Evolutionary conservation across 2,888 invertebrate genomes (phyloP).

Genomic region (Tetropium fuscum): DNA sequence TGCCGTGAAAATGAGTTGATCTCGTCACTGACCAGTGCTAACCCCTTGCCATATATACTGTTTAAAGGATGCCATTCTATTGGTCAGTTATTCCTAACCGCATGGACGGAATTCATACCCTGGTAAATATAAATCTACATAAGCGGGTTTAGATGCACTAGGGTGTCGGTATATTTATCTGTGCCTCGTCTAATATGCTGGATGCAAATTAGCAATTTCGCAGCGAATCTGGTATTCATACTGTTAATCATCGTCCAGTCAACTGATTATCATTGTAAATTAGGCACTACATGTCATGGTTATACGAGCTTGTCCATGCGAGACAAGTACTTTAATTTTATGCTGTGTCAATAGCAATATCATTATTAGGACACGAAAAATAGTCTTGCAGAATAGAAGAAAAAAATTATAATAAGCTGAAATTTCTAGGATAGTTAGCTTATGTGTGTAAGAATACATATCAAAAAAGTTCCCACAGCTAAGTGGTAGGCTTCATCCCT

Average conservation of each 20-base stretch:
- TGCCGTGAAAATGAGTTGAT: too few relatives aligned
- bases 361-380: too few relatives aligned
- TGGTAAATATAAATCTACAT: slow-evolving; percentile 35
- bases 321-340: slow-evolving; percentile 39
- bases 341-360: too few relatives aligned
- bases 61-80: too few relatives aligned
- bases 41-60: too few relatives aligned
- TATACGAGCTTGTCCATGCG: slow-evolving; percentile 39
- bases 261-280: slow-evolving; percentile 66
- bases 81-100: not conserved
- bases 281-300: slow-evolving; percentile 52
- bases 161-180: slow-evolving; percentile 37
- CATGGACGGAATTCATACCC: slow-evolving; percentile 25
- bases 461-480: too few relatives aligned
- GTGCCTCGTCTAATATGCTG: slow-evolving; percentile 40
- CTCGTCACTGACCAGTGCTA: too few relatives aligned
- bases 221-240: slow-evolving; percentile 66
- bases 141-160: slow-evolving; percentile 31
- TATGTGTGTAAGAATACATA: too few relatives aligned
- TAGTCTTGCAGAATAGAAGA: too few relatives aligned
- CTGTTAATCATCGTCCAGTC: slow-evolving; percentile 67
- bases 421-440: too few relatives aligned
- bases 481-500: too few relatives aligned
- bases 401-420: too few relatives aligned
- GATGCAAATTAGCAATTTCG: slow-evolving; percentile 64